Evolutionary conservation across 1,140 invertebrate genomes (phyloP).

Genomic region (Drosophila lacertosa): DNA sequence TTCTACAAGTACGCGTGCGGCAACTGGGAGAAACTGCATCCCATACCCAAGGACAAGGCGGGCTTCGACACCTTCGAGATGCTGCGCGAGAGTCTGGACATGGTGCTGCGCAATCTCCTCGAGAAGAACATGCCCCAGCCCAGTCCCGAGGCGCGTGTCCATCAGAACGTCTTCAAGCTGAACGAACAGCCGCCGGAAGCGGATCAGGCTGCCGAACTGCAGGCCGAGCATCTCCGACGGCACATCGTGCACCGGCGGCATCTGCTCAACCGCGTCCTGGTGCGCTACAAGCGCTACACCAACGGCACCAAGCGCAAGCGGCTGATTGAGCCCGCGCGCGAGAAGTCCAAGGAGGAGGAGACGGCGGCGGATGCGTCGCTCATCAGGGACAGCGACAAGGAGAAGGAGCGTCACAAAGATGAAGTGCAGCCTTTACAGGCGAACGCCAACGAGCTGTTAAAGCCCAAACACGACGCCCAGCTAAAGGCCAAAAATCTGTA

Average conservation of each 20-base stretch:
- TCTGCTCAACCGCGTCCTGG: conserved; percentile 57
- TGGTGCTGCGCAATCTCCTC: conserved; percentile 88
- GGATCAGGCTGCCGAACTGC: conserved; percentile 46
- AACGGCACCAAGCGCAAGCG: conserved; percentile 58
- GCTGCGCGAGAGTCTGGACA: conserved; percentile 90
- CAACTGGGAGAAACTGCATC: conserved; percentile 92
- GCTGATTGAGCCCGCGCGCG: conserved; percentile 44
- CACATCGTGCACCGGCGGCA: conserved; percentile 65
- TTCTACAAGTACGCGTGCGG: conserved; percentile 97
- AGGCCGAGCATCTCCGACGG: conserved; percentile 40
- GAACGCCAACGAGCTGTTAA: conserved; percentile 24
- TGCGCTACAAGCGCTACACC: conserved; percentile 66
- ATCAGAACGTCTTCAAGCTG: conserved; percentile 55
- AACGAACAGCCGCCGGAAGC: conserved; percentile 50
- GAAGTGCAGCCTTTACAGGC: background rate
- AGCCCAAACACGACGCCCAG: conserved; percentile 85
- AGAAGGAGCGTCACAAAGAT: conserved; percentile 26
- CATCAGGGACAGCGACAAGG: conserved; percentile 15
- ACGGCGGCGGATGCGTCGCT: background rate
- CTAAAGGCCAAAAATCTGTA: conserved; percentile 92
- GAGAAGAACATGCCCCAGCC: conserved; percentile 67
- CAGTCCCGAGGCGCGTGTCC: conserved; percentile 34
- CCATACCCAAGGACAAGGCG: conserved; percentile 93
- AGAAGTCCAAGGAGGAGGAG: conserved; percentile 58
- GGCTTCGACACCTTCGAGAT: conserved; percentile 93